phyloP scores from a whole-genome alignment of 2,888 invertebrate species.

The Caradrina clavipalpis region DNA sequence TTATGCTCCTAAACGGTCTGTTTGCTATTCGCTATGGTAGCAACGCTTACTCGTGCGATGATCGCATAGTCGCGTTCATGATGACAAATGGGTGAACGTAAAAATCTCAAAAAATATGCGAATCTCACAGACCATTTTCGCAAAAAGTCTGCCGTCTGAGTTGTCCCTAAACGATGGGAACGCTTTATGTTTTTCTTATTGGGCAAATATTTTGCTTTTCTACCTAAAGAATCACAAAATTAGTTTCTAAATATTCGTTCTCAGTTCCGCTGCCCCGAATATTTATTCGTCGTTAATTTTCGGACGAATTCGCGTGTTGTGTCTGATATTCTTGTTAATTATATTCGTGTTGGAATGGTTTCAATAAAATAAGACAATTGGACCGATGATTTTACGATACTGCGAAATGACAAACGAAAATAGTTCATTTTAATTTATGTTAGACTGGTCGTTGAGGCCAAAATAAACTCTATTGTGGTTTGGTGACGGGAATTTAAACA shows the following conservation, averaged over 20 bases:
- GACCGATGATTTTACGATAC: slow-evolving; percentile 13
- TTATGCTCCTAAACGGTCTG: too few relatives aligned
- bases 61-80: too few relatives aligned
- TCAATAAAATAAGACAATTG: slow-evolving; percentile 35
- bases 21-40: too few relatives aligned
- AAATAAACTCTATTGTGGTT: background rate
- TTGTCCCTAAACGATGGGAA: slow-evolving; percentile 6
- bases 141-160: background rate
- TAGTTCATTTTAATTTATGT: slow-evolving; percentile 22
- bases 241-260: slow-evolving; percentile 19
- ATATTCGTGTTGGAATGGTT: slow-evolving; percentile 28
- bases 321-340: slow-evolving; percentile 30
- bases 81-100: too few relatives aligned
- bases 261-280: slow-evolving; percentile 2
- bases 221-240: slow-evolving; percentile 17
- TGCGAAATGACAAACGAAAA: slow-evolving; percentile 18
- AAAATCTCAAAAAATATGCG: background rate
- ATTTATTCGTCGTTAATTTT: slow-evolving; percentile 12
- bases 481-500: background rate
- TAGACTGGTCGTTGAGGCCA: background rate
- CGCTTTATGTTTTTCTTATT: slow-evolving; percentile 29
- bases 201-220: slow-evolving; percentile 21
- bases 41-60: too few relatives aligned
- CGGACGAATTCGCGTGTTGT: slow-evolving; percentile 7
- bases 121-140: background rate